Evolutionary conservation across 1,140 invertebrate species (phyloP).

Genomic region (Solenopsis fugax): DNA sequence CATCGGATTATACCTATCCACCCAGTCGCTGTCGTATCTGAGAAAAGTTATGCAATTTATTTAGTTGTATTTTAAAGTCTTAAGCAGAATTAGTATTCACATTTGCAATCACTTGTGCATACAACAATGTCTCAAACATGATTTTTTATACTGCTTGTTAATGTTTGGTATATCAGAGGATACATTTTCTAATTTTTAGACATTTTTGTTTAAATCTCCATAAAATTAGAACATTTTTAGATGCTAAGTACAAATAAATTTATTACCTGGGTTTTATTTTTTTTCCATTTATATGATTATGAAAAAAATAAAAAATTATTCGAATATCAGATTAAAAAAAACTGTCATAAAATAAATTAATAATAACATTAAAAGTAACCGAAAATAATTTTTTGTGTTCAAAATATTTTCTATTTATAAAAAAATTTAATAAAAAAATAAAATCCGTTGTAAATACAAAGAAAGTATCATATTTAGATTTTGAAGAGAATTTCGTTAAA

Average conservation of each 20-base stretch:
- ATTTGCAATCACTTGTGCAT: background rate
- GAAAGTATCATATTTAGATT: background rate
- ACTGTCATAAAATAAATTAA: no score
- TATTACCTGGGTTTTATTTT: background rate
- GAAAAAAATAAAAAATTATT: background rate
- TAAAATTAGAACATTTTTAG: background rate
- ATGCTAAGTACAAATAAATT: background rate
- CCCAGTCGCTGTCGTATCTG: constrained; percentile 85
- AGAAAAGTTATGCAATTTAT: constrained; percentile 35
- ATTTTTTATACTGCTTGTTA: constrained; percentile 16
- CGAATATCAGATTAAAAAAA: background rate
- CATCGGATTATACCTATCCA: constrained; percentile 91
- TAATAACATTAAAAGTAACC: no score
- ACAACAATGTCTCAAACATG: background rate
- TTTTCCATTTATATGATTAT: background rate
- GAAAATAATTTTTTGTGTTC: background rate
- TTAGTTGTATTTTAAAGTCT: background rate
- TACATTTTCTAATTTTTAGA: background rate
- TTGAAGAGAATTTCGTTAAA: background rate
- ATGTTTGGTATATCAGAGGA: background rate
- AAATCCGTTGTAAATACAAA: background rate
- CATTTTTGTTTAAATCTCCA: background rate
- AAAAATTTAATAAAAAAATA: constrained; percentile 6
- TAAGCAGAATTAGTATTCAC: background rate
- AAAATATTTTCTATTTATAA: constrained; percentile 1